Base-by-base conservation (phyloP, 2,113 vertebrate species). In the Silurus meridionalis region DNA sequence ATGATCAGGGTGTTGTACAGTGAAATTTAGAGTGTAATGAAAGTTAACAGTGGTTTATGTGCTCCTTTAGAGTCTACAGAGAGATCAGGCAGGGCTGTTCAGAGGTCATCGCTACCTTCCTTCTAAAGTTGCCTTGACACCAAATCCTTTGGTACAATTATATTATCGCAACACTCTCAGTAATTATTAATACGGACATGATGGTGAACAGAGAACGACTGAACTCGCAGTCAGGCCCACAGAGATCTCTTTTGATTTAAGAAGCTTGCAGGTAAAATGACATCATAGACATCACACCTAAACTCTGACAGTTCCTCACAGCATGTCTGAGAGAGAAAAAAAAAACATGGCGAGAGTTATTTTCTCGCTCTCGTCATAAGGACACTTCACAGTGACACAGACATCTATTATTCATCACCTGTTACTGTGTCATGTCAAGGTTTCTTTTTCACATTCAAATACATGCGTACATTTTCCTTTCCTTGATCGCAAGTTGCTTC, bases 221-320 rank as follows among this genome's bases (percentile, higher is more conserved):
- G 64, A 21, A 28, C 61, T 66, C 61, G 19, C 79, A 46, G 61
- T 78, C 6, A 25, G 83, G 78, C 6, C 13, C 37, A 63, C 37
- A 1, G 23, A 52, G 37, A 60, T 55, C 53, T 21, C 17, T 58
- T 69, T 81, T 23, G 75, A 84, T 83, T 14, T 88, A 61, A 64
- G 61, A 25, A 48, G 81, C 60, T n/a, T 37, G 21, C n/a, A 82
- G 61, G 75, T 74, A 77, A 83, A 84, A 84, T 23, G 75, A 80
- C 23, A 28, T 78, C 25, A 46, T 19, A 37, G 75, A 80, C 28
- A 28, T 78, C 25, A 46, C 14, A 37, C 55, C 72, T 17, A 28
- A 75, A 55, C 53, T 61, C 28, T 83, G 72, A 69, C 86, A 86
- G 77, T 82, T 61, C 46, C 86, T 84, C 53, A 23, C 52, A 50